Conservation (phyloP, 2,797 vertebrate genomes). For the Darevskia mixta region DNA sequence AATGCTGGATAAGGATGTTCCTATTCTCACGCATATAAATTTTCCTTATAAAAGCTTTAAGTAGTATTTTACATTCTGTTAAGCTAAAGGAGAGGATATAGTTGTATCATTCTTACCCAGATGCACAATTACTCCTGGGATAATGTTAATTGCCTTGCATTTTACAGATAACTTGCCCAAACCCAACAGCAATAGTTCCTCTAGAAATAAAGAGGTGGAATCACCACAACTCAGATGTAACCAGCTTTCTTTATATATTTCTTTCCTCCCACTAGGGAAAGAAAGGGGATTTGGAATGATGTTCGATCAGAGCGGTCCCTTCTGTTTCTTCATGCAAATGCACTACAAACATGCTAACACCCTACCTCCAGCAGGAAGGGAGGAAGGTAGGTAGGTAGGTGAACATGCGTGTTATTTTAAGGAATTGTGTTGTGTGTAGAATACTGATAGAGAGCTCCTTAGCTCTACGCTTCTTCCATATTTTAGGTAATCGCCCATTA, state of each 20-base stretch:
- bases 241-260: not conserved
- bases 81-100: not conserved
- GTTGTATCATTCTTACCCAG: not conserved
- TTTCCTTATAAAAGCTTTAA: conserved; percentile 14
- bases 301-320: not conserved
- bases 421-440: not conserved
- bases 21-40: not conserved
- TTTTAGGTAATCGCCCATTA: conserved; percentile 6
- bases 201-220: not conserved
- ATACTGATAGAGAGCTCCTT: not conserved
- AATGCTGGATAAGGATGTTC: not conserved
- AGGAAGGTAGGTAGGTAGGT: too few relatives aligned
- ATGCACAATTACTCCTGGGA: not conserved
- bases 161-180: not conserved
- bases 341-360: not conserved
- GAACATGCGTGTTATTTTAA: not conserved
- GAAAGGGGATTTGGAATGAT: not conserved
- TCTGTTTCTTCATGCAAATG: not conserved
- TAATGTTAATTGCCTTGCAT: not conserved
- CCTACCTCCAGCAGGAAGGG: not conserved
- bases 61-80: conserved; percentile 22
- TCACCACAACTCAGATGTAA: not conserved
- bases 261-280: not conserved
- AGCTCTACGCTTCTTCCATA: not conserved
- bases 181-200: not conserved